phyloP scores from a whole-genome alignment of 2,797 vertebrate species.

The Psittacula derbiana region DNA sequence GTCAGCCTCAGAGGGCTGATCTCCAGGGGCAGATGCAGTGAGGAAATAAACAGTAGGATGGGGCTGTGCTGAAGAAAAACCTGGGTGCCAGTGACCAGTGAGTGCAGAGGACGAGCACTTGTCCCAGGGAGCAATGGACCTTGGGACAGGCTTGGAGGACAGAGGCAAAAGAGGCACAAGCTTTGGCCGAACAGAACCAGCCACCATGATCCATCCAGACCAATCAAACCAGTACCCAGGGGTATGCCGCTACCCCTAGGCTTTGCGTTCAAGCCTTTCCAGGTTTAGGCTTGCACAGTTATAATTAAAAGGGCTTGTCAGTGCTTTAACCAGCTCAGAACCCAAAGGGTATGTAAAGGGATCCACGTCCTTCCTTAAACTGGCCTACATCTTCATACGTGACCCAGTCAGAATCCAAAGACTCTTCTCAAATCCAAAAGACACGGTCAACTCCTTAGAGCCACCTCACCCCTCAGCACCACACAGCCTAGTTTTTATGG shows the following conservation, averaged over 20 bases:
- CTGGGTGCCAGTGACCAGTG: accelerated
- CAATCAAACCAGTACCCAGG: not conserved
- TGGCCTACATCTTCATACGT: not conserved
- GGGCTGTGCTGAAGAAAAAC: not conserved
- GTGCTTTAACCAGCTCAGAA: not conserved
- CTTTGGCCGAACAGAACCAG: not conserved
- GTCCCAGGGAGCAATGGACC: not conserved
- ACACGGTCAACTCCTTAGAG: not conserved
- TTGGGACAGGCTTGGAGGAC: not conserved
- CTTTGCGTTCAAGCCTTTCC: not conserved
- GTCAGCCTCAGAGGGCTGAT: not conserved
- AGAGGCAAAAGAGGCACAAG: not conserved
- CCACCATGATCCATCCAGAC: not conserved
- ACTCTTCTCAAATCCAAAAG: not conserved
- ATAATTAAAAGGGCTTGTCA: slow-evolving; percentile 2
- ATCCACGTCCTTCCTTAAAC: not conserved
- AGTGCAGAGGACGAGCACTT: not conserved
- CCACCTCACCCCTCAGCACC: not conserved
- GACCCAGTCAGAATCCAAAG: not conserved
- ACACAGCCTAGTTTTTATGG: not conserved
- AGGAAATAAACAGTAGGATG: not conserved
- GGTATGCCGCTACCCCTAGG: not conserved
- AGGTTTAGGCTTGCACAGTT: not conserved
- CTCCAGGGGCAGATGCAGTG: not conserved
- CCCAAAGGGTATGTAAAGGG: not conserved